Base-by-base conservation (phyloP, 1,140 invertebrate species). In the Pseudobourletiella spinata region DNA sequence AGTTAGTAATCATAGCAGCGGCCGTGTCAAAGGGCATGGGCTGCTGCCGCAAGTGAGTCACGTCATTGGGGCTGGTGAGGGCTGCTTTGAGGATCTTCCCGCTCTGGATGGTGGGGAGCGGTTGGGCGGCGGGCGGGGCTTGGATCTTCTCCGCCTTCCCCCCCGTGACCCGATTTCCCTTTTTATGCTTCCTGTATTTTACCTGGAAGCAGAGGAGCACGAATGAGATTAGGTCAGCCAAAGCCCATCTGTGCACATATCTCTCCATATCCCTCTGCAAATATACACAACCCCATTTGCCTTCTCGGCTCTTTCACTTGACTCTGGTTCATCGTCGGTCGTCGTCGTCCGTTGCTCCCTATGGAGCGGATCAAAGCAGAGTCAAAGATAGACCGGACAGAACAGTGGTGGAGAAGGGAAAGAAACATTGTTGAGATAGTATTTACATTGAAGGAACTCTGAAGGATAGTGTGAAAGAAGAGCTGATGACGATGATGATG, bases 171-270 rank as follows among this genome's bases (percentile, higher is more conserved):
- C 63, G 35, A 51, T 67, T 69, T 29, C 64, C 72, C 73, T 95
- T 93, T 80, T 94, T 94, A 76, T 95, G 90, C 77, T 98, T 98
- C 78, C 95, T 95, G 78, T 98, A 98, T 79, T 97, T 97, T 8
- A 97, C 91, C 85, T 86, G 70, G n/a, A n/a, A n/a, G n/a, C n/a
- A n/a, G n/a, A n/a, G n/a, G n/a, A n/a, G n/a, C n/a, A n/a, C n/a
- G n/a, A n/a, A n/a, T n/a, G n/a, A n/a, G n/a, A n/a, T n/a, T n/a
- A n/a, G n/a, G n/a, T n/a, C n/a, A n/a, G n/a, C n/a, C n/a, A n/a
- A n/a, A n/a, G n/a, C n/a, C n/a, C n/a, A n/a, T n/a, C n/a, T n/a
- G n/a, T n/a, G n/a, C n/a, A n/a, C n/a, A n/a, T n/a, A n/a, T n/a
- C n/a, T n/a, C n/a, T n/a, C n/a, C n/a, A n/a, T n/a, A n/a, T n/a